Evolutionary conservation across 2,888 invertebrate species (phyloP).

Genomic region (Argynnis bischoffii): DNA sequence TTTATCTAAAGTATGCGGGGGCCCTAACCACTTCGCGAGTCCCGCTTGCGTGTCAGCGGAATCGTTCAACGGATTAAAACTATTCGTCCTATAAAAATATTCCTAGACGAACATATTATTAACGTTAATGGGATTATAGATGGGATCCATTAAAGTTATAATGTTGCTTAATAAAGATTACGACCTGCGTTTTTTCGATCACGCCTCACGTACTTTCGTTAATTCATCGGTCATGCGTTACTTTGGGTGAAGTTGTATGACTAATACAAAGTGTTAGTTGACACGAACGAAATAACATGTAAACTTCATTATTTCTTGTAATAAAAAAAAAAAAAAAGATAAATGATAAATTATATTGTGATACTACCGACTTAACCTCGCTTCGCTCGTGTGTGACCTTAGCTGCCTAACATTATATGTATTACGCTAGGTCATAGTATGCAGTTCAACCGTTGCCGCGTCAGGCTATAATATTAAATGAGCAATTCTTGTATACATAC

Average conservation of each 20-base stretch:
- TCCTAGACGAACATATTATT: slow-evolving; percentile 53
- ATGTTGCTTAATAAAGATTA: slow-evolving; percentile 66
- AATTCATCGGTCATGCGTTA: slow-evolving; percentile 19
- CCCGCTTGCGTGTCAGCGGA: slow-evolving; percentile 59
- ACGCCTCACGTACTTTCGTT: slow-evolving; percentile 26
- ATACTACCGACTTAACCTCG: too few relatives aligned
- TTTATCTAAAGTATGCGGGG: slow-evolving; percentile 40
- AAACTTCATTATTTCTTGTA: too few relatives aligned
- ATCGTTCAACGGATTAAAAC: slow-evolving; percentile 65
- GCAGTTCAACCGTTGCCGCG: too few relatives aligned
- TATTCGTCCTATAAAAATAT: slow-evolving; percentile 67
- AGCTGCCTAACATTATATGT: too few relatives aligned
- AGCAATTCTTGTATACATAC: too few relatives aligned
- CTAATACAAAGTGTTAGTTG: slow-evolving; percentile 8
- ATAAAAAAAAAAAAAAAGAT: too few relatives aligned
- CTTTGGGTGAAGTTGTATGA: slow-evolving; percentile 9
- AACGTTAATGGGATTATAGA: slow-evolving; percentile 68
- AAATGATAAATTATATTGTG: too few relatives aligned
- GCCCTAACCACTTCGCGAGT: slow-evolving; percentile 30
- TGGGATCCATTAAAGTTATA: slow-evolving; percentile 62
- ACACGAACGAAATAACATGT: neutral
- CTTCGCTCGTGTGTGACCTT: too few relatives aligned
- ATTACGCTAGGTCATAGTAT: too few relatives aligned
- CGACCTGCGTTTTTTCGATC: slow-evolving; percentile 46
- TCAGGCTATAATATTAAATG: too few relatives aligned